Percentiles rank a stretch among this genome's conserved stretches.
phyloP scores from a whole-genome alignment of 2,113 vertebrate species.

The Apteryx mantelli region DNA sequence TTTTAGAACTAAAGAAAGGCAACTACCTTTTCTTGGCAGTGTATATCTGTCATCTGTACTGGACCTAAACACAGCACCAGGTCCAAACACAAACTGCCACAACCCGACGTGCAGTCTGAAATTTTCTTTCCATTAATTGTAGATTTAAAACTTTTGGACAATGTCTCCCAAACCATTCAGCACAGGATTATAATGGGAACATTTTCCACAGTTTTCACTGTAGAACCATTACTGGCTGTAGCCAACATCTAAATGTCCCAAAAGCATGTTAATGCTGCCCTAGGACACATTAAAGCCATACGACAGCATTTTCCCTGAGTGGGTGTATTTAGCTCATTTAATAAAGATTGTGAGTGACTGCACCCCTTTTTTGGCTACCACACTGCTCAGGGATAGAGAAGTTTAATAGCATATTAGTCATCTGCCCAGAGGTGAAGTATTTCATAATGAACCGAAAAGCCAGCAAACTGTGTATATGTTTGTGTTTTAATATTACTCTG shows the following conservation, averaged over 20 bases:
- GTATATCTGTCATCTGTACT: background rate
- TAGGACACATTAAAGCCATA: conserved; percentile 41
- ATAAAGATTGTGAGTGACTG: conserved; percentile 68
- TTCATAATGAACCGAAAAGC: conserved; percentile 68
- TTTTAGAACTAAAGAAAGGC: background rate
- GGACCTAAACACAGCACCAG: background rate
- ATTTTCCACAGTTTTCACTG: background rate
- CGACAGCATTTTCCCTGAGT: conserved; percentile 49
- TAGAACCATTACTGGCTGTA: background rate
- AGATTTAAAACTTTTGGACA: background rate
- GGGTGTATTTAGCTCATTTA: conserved; percentile 57
- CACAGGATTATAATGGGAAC: background rate
- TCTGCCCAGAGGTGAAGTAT: conserved; percentile 65
- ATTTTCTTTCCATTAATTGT: background rate
- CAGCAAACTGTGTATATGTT: conserved; percentile 20
- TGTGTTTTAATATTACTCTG: conserved; percentile 41
- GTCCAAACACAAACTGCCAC: background rate
- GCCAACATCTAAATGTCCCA: background rate
- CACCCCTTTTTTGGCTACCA: conserved; percentile 52
- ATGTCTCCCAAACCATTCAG: background rate
- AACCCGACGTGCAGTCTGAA: background rate
- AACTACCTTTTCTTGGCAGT: background rate
- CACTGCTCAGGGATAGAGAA: conserved; percentile 59
- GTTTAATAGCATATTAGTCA: conserved; percentile 76
- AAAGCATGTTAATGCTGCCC: conserved; percentile 36